Conservation (phyloP, 2,113 vertebrate species). For the Mohoua ochrocephala region DNA sequence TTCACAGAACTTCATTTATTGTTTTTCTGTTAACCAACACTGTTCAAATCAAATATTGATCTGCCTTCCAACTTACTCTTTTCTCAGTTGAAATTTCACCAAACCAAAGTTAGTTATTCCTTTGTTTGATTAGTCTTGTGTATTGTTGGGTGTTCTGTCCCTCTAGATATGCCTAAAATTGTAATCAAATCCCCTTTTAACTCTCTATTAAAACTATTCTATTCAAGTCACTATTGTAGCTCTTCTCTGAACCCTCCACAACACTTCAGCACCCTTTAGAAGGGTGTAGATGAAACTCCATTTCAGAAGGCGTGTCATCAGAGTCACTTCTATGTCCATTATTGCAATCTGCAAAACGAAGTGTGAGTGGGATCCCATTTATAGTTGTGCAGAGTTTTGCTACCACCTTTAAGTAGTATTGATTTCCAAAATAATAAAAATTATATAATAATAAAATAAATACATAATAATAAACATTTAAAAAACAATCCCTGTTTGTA, state of each 20-base stretch:
- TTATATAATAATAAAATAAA: not conserved
- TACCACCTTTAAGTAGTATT: not conserved
- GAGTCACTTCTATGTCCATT: not conserved
- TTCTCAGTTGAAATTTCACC: not conserved
- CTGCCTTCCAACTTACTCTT: not conserved
- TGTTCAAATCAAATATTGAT: not conserved
- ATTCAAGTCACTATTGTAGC: not conserved
- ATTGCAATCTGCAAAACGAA: not conserved
- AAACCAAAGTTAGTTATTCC: not conserved
- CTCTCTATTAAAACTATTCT: not conserved
- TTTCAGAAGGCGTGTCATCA: not conserved
- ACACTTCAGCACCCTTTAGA: not conserved
- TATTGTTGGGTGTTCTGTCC: not conserved
- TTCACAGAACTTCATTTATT: not conserved
- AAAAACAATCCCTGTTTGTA: too few species aligned
- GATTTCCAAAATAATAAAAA: not conserved
- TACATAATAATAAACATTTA: too few species aligned
- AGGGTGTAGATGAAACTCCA: not conserved
- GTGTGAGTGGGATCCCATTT: not conserved
- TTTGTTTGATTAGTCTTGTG: not conserved
- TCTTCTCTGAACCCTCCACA: not conserved
- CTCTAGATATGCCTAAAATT: not conserved
- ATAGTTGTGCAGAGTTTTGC: not conserved
- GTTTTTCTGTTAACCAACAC: not conserved
- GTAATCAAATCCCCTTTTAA: not conserved